Evolutionary conservation across 1,140 invertebrate genomes (phyloP), one percentile per base, ranked within the genome.

Genomic region (Aphidius gifuensis): DNA sequence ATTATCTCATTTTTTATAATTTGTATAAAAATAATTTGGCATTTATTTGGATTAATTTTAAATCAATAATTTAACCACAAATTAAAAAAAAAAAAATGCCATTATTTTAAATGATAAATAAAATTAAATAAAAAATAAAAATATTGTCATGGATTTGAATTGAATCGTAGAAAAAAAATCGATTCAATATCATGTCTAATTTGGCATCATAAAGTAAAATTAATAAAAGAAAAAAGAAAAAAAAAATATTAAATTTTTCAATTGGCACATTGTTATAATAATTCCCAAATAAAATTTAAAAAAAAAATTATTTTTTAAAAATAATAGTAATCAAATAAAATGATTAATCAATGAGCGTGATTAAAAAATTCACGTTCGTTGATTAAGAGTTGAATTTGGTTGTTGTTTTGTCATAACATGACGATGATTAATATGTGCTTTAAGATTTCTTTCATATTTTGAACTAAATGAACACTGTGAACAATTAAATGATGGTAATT

Each of bases 401-500:
- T 76, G 73, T 5, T 72, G 39, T 44, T 76, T 73, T 6, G 56
- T 43, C 9, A 63, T 8, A 3, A 78, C 59, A 61, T 81, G 80
- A 16, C 80, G 80, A 61, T 80, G 79, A 63, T 81, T 80, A 44
- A 82, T 80, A 56, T 83, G 82, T 21, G 79, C 76, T 55, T 82
- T 82, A 1, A 83, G 66, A 54, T 83, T 83, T 6, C 78, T 72
- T 58, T 80, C 78, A 60, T 83, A 82, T 44, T 82, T 83, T 23
- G 82, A 83, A 54, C 77, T 81, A 62, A 81, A 80, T 8, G 75
- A 72, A 70, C 84, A 85, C 23, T 83, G 77, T 1, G 80, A 82
- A 53, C 84, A 85, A 16, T 75, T 80, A 68, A 85, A 85, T 32
- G 82, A 81, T 4, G 83, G 83, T 38, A 79, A 82, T 57, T 84